Conservation (phyloP, 2,888 invertebrate genomes). For the Eristalis intricaria region DNA sequence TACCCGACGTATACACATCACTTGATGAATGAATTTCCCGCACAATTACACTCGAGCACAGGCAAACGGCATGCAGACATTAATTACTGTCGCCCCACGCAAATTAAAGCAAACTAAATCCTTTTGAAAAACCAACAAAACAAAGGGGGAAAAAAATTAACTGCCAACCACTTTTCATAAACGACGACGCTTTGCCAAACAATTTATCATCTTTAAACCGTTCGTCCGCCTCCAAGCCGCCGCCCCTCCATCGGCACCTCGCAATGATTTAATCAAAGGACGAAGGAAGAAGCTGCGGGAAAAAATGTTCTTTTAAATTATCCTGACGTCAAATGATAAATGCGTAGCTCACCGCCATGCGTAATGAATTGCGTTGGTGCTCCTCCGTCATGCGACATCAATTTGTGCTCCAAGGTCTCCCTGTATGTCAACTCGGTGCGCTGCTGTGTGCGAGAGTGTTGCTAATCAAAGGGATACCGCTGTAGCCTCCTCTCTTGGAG, state of each 20-base stretch:
- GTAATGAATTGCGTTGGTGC: conserved; percentile 26
- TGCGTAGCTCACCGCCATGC: conserved; percentile 13
- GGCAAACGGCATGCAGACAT: neutral
- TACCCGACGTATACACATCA: neutral
- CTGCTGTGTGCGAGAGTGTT: conserved; percentile 3
- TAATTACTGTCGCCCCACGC: conserved; percentile 34
- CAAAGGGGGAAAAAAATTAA: conserved; percentile 2
- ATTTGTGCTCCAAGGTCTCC: conserved; percentile 39
- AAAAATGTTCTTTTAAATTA: conserved; percentile 48
- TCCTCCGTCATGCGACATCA: conserved; percentile 33
- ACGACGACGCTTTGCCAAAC: conserved; percentile 33
- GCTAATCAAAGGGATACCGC: conserved; percentile 49
- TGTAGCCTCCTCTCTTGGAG: conserved; percentile 35
- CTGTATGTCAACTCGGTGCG: neutral
- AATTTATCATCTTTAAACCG: conserved; percentile 59
- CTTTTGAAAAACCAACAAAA: neutral
- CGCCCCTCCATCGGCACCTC: neutral
- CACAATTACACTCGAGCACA: neutral
- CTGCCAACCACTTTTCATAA: conserved; percentile 32
- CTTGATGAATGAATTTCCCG: neutral
- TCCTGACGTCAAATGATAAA: conserved; percentile 59
- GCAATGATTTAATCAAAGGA: conserved; percentile 41
- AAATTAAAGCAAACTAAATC: conserved; percentile 33
- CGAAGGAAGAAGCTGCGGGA: neutral
- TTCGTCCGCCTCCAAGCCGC: neutral